Conservation (phyloP, 2,113 vertebrate species). For the Galeopterus variegatus region DNA sequence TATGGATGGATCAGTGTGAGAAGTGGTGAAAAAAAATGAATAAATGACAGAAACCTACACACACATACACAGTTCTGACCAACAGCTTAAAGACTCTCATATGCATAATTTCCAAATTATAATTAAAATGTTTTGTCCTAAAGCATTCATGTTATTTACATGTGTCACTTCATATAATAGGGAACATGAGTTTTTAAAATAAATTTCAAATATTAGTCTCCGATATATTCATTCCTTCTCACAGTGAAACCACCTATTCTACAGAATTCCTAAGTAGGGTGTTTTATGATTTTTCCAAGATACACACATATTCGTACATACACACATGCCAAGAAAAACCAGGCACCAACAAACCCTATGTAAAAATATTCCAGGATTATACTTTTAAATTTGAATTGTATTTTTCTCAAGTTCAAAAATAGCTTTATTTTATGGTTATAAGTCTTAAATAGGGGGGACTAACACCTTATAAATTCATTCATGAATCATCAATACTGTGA, state of each 20-base stretch:
- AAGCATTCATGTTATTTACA: background rate
- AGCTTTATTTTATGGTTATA: constrained; percentile 25
- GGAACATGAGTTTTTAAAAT: background rate
- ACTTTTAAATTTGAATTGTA: constrained; percentile 46
- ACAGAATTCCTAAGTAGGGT: background rate
- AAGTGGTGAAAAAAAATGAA: background rate
- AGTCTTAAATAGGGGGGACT: background rate
- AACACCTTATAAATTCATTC: background rate
- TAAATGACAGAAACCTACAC: background rate
- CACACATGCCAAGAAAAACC: background rate
- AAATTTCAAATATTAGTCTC: constrained; percentile 1
- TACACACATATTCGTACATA: background rate
- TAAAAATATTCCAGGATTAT: background rate
- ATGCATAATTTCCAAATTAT: background rate
- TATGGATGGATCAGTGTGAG: background rate
- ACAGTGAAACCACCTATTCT: background rate
- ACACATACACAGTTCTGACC: background rate
- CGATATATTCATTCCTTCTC: background rate
- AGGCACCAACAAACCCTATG: background rate
- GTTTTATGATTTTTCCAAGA: background rate
- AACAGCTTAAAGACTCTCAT: background rate
- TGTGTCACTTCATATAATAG: background rate
- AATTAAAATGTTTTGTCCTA: background rate
- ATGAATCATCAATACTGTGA: background rate
- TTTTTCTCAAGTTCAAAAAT: constrained; percentile 49